Evolutionary conservation across 1,140 invertebrate genomes (phyloP).

Genomic region (Liolophura sinensis): DNA sequence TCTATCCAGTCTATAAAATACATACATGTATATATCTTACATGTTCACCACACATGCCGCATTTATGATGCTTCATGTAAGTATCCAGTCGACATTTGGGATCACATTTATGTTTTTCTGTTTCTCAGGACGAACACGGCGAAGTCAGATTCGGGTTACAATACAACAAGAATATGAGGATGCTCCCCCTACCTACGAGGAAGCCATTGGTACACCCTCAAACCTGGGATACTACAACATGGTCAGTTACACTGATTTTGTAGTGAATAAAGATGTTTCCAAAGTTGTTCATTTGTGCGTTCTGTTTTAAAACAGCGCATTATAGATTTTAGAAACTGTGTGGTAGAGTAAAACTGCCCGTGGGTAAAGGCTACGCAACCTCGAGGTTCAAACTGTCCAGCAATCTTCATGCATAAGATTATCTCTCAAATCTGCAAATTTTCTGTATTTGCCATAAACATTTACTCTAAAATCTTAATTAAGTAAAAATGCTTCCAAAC

Average conservation of each 20-base stretch:
- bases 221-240: constrained; percentile 27
- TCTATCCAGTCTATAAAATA: no score
- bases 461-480: no score
- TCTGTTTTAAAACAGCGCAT: constrained; percentile 8
- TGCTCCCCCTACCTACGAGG: constrained; percentile 29
- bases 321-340: constrained; percentile 10
- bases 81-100: not conserved
- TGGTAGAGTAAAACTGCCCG: not conserved
- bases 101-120: not conserved
- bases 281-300: not conserved
- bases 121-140: constrained; percentile 12
- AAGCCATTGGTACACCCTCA: constrained; percentile 27
- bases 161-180: constrained; percentile 11
- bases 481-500: no score
- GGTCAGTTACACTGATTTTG: constrained; percentile 11
- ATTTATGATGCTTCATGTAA: not conserved
- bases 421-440: no score
- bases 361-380: no score
- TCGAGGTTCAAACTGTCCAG: no score
- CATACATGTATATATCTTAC: not conserved
- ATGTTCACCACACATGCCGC: not conserved
- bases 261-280: not conserved
- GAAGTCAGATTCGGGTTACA: constrained; percentile 7
- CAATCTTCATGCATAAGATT: no score
- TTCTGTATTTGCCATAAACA: no score